phyloP scores from a whole-genome alignment of 1,140 invertebrate species.

The Conus betulinus region DNA sequence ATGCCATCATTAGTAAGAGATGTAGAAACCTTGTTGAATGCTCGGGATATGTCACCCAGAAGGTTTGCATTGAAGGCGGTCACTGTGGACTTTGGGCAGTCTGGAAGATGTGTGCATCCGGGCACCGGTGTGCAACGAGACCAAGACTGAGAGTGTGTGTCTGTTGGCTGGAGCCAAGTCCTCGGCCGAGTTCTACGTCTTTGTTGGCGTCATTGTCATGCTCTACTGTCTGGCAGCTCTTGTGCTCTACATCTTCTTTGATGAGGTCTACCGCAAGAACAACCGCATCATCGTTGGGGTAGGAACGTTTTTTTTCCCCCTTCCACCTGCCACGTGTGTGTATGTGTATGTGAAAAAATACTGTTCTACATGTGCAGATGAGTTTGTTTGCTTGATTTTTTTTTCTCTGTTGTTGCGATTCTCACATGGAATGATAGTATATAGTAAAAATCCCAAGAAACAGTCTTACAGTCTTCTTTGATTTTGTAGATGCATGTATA shows the following conservation, averaged over 20 bases:
- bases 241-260: conserved; percentile 80
- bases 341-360: too few species aligned
- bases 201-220: conserved; percentile 83
- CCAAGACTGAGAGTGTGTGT: neutral
- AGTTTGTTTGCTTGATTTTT: too few species aligned
- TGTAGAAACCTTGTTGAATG: too few species aligned
- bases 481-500: too few species aligned
- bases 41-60: neutral
- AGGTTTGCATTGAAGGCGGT: neutral
- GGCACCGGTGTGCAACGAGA: conserved; percentile 42
- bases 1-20: too few species aligned
- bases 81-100: conserved; percentile 43
- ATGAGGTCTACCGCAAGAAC: conserved; percentile 80
- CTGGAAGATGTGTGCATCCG: conserved; percentile 48
- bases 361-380: too few species aligned
- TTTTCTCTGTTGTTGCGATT: too few species aligned
- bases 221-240: conserved; percentile 80
- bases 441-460: too few species aligned
- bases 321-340: too few species aligned
- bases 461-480: too few species aligned
- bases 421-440: too few species aligned
- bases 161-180: conserved; percentile 69
- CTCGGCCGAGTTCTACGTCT: conserved; percentile 83
- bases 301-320: conserved; percentile 50
- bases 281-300: conserved; percentile 77